Evolutionary conservation across 2,888 invertebrate genomes (phyloP).

Genomic region (Therioaphis trifolii): DNA sequence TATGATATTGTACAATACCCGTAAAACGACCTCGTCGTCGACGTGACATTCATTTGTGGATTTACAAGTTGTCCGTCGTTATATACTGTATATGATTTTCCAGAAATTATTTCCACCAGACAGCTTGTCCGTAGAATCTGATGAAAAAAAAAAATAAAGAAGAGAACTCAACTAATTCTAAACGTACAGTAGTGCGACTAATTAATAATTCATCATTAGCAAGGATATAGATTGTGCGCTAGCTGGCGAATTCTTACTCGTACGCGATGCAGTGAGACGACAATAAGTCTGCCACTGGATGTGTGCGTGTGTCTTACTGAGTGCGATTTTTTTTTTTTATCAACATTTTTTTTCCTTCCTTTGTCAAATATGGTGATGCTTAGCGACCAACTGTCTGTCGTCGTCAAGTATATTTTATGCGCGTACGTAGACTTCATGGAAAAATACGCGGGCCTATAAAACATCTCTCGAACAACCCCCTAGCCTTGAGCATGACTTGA

Average conservation of each 20-base stretch:
- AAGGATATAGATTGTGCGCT: slow-evolving; percentile 24
- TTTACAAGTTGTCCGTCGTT: slow-evolving; percentile 27
- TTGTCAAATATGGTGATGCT: slow-evolving; percentile 57
- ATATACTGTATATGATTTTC: slow-evolving; percentile 15
- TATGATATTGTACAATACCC: slow-evolving; percentile 16
- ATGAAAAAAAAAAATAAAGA: not conserved
- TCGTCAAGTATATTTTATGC: slow-evolving; percentile 47
- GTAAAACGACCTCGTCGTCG: slow-evolving; percentile 34
- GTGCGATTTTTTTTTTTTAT: slow-evolving; percentile 32
- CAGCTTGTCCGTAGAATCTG: slow-evolving; percentile 36
- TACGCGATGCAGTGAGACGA: slow-evolving; percentile 46
- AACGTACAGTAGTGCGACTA: slow-evolving; percentile 38
- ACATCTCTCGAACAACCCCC: slow-evolving; percentile 53
- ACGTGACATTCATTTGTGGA: slow-evolving; percentile 42
- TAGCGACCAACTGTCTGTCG: slow-evolving; percentile 62
- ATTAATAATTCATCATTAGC: slow-evolving; percentile 62
- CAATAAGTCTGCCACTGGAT: slow-evolving; percentile 57
- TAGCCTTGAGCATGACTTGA: slow-evolving; percentile 57
- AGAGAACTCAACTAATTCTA: slow-evolving; percentile 39
- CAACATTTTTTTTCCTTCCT: slow-evolving; percentile 20
- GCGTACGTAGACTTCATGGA: slow-evolving; percentile 54
- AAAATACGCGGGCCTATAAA: slow-evolving; percentile 49
- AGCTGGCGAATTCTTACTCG: slow-evolving; percentile 57
- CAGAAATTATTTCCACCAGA: slow-evolving; percentile 50
- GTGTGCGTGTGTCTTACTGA: not conserved